Evolutionary conservation across 1,140 invertebrate species (phyloP), one percentile per base, ranked within the genome.

Genomic region (Conus betulinus): DNA sequence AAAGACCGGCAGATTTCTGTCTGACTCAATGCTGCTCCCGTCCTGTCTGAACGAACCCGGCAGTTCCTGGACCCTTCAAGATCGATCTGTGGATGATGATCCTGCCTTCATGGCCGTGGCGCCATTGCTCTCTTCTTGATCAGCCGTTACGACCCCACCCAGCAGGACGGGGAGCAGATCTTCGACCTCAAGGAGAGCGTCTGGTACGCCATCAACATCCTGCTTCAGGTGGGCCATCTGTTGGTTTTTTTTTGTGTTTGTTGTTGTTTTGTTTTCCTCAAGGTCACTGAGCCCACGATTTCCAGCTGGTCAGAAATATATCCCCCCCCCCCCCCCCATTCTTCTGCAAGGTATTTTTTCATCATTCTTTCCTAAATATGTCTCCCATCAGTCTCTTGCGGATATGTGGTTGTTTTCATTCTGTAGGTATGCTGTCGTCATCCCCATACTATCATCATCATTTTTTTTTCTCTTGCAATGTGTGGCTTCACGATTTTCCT

Each of bases 121-220:
- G 92, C 92, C 20, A 55, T 91, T 3, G 90, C 92, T 1, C 88
- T 94, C 39, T 94, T 87, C 85, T 82, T 93, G 23, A 94, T 94
- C 93, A 92, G 90, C 57, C 90, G 89, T 27, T 94, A 92, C 78
- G 93, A 94, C 82, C 89, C 89, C 52, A 92, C 90, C 13, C 93
- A 93, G 25, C 91, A 93, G 78, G 76, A 83, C 25, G 88, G 91
- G 23, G 91, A 92, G 51, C 92, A 93, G 81, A 90, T 88, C 67
- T 94, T 94, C 90, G 92, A 94, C 88, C 88, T 94, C 13, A 94
- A 94, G 84, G 94, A 94, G 95, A 98, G 98, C 91, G 97, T 99
- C 92, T 99, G 98, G 98, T 99, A 99, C 93, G 97, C 98, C 0
- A 93, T 99, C 25, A 99, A 98, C 3, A 98, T 98, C 5, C 98